Evolutionary conservation across 2,797 vertebrate species (phyloP), one percentile per base, ranked within the genome.

Genomic region (Neosilurus hyrtlii): DNA sequence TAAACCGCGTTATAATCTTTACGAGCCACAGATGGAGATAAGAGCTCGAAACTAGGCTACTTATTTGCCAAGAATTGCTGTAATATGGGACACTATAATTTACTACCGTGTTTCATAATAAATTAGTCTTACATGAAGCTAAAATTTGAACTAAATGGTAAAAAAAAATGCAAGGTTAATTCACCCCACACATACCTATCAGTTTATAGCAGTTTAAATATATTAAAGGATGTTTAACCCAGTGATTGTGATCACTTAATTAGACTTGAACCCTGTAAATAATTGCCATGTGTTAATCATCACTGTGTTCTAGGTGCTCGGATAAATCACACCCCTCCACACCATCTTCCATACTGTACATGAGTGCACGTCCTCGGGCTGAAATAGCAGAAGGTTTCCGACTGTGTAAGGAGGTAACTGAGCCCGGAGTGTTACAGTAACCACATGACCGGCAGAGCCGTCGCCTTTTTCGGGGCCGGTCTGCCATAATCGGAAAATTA

Each of bases 371-470:
- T 54, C 30, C 54, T 26, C 71, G 30, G 76, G 75, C 56, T 79
- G 20, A 83, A 79, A 65, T 22, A 83, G 76, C 56, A 72, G 9
- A 3, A 14, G 59, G 11, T n/a, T 65, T 52, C 49, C 49, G 52
- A 61, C 49, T 85, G 75, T 54, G 22, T 49, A 67, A 43, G 20
- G 30, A 30, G 24, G 24, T 68, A 75, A 62, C 22, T 51, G 37
- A 78, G 20, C 75, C 59, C 59, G 11, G 30, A 61, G 10, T 14
- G 5, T 61, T 56, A 76, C 54, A 18, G 22, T 74, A 79, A 82
- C 80, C 87, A 85, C 83, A 80, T 86, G 86, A 86, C 81, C 59
- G 14, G 61, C 12, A 24, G 10, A 59, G 54, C 54, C 56, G 20
- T 61, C 3, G 22, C 57, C 74, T 75, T 59, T n/a, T 75, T 75